Percentiles rank a stretch among this genome's conserved stretches.
Evolutionary conservation across 2,888 invertebrate species (phyloP).

Genomic region (Seladonia tumulorum): DNA sequence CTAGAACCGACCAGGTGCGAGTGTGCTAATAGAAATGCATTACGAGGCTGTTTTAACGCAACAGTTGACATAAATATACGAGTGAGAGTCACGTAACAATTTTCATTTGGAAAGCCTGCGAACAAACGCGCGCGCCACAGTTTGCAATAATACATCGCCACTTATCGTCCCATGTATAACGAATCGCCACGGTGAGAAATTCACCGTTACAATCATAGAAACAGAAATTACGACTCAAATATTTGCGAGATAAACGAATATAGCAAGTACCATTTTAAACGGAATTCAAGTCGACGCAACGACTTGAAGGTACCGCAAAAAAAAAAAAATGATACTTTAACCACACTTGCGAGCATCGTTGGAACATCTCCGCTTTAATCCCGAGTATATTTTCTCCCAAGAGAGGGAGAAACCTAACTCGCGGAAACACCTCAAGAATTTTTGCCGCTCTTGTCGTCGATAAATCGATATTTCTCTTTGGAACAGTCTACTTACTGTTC

Average conservation of each 20-base stretch:
- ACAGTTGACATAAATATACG: neutral
- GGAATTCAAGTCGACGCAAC: neutral
- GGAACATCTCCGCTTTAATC: conserved; percentile 22
- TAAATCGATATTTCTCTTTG: neutral
- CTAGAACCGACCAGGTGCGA: too few relatives aligned
- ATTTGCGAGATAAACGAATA: neutral
- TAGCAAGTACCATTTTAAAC: neutral
- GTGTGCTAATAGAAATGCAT: too few relatives aligned
- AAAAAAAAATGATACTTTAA: neutral
- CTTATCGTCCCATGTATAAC: neutral
- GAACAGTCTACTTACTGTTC: neutral
- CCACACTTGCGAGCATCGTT: neutral
- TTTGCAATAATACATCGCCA: neutral
- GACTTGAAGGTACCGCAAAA: neutral
- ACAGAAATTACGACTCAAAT: neutral
- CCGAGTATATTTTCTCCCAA: neutral
- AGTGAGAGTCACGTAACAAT: neutral
- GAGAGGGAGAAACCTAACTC: conserved; percentile 28
- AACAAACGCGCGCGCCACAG: too few relatives aligned
- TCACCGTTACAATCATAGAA: neutral
- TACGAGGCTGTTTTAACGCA: too few relatives aligned
- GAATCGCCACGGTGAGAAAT: neutral
- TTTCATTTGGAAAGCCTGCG: neutral
- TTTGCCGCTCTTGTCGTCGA: conserved; percentile 26
- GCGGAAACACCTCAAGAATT: conserved; percentile 29